Percentiles rank a stretch among this genome's conserved stretches.
These are phyloP conservation scores for Dioctria linearis DNA, from an alignment of 2,888 invertebrate species.

Conservation along the genomic window DNA sequence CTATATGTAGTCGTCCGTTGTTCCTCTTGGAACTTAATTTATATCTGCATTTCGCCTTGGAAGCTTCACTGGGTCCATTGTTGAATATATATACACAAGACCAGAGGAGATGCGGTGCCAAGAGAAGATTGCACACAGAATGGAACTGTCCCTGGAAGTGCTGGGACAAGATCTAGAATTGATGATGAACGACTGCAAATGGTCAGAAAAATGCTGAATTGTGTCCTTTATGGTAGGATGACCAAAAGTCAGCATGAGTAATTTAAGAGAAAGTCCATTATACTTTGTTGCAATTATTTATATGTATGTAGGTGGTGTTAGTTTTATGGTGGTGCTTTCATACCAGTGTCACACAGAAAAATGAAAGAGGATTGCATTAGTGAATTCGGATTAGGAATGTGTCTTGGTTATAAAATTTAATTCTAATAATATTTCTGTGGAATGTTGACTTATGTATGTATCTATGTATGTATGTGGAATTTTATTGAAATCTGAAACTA, in stretches of 20 bases:
- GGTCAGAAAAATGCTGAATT: slow-evolving; percentile 51
- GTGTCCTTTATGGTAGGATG: slow-evolving; percentile 22
- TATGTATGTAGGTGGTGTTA: slow-evolving; percentile 4
- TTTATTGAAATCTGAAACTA: too few species aligned
- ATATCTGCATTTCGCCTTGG: slow-evolving; percentile 42
- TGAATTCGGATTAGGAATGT: too few species aligned
- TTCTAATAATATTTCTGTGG: too few species aligned
- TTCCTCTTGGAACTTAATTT: slow-evolving; percentile 30
- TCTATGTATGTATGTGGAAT: too few species aligned
- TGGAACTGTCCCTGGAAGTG: slow-evolving; percentile 25
- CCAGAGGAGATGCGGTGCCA: background rate
- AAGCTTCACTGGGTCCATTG: slow-evolving; percentile 23
- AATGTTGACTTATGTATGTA: too few species aligned
- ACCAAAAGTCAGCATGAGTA: slow-evolving; percentile 33
- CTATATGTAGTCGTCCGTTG: slow-evolving; percentile 9
- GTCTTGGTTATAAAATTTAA: too few species aligned
- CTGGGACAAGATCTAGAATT: slow-evolving; percentile 28
- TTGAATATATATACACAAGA: background rate
- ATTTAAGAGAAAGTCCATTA: slow-evolving; percentile 3
- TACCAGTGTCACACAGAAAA: too few species aligned
- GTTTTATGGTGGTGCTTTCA: background rate
- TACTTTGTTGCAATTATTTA: slow-evolving; percentile 1
- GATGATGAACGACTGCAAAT: slow-evolving; percentile 42
- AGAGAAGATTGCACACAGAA: slow-evolving; percentile 27
- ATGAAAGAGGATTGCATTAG: too few species aligned